These are phyloP conservation scores for Regulus satrapa DNA, from an alignment of 2,113 vertebrate species.

Conservation along the genomic window DNA sequence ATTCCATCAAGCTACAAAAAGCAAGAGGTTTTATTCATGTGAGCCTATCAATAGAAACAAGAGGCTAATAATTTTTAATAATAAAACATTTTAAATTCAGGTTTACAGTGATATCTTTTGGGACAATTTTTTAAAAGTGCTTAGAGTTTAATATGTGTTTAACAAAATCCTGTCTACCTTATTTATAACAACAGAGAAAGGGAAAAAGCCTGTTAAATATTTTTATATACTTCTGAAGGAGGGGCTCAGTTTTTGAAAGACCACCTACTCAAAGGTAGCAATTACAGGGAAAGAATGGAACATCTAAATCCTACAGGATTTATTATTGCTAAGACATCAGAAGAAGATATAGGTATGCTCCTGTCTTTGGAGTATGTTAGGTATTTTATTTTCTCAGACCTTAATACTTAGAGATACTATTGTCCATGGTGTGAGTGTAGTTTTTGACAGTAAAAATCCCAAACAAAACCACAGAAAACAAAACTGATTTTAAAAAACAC, in stretches of 20 bases:
- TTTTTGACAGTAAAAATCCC: not conserved
- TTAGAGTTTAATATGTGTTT: not conserved
- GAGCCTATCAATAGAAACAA: not conserved
- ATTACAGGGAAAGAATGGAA: not conserved
- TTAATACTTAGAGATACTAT: not conserved
- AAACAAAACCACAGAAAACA: not conserved
- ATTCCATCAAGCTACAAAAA: not conserved
- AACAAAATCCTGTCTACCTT: not conserved
- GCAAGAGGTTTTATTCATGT: not conserved
- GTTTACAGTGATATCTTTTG: not conserved
- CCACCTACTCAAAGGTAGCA: not conserved
- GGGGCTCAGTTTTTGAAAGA: not conserved
- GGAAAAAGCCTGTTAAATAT: not conserved
- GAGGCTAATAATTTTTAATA: not conserved
- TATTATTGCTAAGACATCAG: not conserved
- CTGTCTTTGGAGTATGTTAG: not conserved
- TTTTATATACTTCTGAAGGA: not conserved
- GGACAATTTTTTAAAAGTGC: not conserved
- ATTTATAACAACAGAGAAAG: not conserved
- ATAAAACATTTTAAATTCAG: not conserved
- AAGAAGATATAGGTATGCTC: not conserved
- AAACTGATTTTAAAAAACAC: not conserved
- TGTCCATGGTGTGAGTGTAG: not conserved
- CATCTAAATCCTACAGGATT: not conserved
- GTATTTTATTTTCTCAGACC: not conserved